Evolutionary conservation across 2,113 vertebrate genomes (phyloP).

Genomic region (Pogona vitticeps): DNA sequence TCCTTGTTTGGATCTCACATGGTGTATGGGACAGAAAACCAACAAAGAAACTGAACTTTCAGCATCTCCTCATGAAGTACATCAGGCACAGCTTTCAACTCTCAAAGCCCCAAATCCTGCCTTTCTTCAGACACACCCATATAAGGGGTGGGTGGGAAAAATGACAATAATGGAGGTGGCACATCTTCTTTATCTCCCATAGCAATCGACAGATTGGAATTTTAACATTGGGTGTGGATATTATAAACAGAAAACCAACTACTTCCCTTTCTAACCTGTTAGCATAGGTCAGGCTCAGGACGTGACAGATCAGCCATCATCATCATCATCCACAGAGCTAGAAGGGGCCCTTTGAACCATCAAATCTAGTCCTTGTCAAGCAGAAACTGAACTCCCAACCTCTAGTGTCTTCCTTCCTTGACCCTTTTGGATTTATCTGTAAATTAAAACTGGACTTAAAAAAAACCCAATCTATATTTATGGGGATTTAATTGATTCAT

Average conservation of each 20-base stretch:
- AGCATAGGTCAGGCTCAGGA: neutral
- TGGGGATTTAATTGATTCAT: slow-evolving; percentile 41
- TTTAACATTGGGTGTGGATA: neutral
- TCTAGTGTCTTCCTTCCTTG: neutral
- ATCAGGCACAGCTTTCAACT: neutral
- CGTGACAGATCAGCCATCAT: neutral
- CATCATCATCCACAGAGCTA: too few relatives aligned
- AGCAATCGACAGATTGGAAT: neutral
- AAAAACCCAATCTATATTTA: slow-evolving; percentile 46
- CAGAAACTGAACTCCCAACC: too few relatives aligned
- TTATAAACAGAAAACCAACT: neutral
- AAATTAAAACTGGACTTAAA: slow-evolving; percentile 29
- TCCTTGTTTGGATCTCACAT: neutral
- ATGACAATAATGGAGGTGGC: neutral
- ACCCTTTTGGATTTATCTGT: neutral
- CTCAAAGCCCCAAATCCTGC: neutral
- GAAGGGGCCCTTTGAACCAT: too few relatives aligned
- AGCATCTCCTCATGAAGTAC: neutral
- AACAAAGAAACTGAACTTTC: too few relatives aligned
- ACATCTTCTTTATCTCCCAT: neutral
- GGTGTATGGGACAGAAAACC: neutral
- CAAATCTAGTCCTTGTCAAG: too few relatives aligned
- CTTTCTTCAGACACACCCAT: neutral
- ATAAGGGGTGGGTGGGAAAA: neutral
- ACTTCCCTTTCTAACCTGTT: neutral